Conservation (phyloP, 2,113 vertebrate species). For the Silurus asotus region DNA sequence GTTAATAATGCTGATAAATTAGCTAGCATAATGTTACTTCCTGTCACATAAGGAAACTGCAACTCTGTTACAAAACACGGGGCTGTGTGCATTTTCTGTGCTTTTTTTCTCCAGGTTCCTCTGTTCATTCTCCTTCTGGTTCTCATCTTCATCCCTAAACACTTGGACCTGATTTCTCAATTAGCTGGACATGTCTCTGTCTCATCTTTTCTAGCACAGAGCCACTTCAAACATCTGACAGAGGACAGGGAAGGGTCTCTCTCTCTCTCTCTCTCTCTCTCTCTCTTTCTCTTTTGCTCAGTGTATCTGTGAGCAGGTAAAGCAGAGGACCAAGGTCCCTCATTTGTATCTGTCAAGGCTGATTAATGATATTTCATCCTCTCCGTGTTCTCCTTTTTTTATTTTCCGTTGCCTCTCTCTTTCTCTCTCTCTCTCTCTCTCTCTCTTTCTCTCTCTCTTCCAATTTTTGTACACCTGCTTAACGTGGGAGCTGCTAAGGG, state of each 20-base stretch:
- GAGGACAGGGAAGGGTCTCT: constrained; percentile 6
- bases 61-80: neutral
- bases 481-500: neutral
- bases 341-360: constrained; percentile 64
- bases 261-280: constrained; percentile 19
- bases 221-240: neutral
- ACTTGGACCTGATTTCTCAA: constrained; percentile 10
- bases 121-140: neutral
- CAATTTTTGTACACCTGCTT: constrained; percentile 46
- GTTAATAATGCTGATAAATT: too few relatives aligned
- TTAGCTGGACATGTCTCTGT: constrained; percentile 10
- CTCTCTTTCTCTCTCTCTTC: neutral
- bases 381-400: constrained; percentile 45
- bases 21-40: too few relatives aligned
- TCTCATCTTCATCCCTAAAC: neutral
- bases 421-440: neutral
- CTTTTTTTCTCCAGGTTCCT: neutral
- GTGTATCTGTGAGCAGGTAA: constrained; percentile 52
- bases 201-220: neutral
- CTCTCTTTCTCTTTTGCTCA: neutral
- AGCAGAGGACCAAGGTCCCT: constrained; percentile 57
- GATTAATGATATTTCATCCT: constrained; percentile 65
- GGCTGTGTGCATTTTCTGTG: neutral
- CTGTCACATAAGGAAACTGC: too few relatives aligned
- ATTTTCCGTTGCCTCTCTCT: constrained; percentile 12